These are phyloP conservation scores for Spea multiplicata DNA, from an alignment of 2,113 vertebrate genomes.

Conservation along the genomic window DNA sequence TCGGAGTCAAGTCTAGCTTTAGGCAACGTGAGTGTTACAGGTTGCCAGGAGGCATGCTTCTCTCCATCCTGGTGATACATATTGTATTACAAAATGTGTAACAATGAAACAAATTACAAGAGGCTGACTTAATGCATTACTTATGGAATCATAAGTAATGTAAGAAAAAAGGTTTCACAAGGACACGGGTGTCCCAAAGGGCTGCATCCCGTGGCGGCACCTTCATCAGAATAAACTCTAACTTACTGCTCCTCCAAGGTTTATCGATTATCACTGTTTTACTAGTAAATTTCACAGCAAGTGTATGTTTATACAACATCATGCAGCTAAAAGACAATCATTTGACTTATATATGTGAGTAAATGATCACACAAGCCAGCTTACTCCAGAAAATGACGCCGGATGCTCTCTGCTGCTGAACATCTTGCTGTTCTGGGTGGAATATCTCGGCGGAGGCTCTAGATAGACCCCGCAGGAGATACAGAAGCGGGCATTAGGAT, in stretches of 20 bases:
- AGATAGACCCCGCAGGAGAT: conserved; percentile 72
- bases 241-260: too few relatives aligned
- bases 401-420: neutral
- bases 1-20: conserved; percentile 26
- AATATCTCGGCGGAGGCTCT: conserved; percentile 56
- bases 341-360: neutral
- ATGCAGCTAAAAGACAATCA: too few relatives aligned
- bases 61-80: conserved; percentile 38
- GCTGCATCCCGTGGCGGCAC: too few relatives aligned
- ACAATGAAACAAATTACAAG: too few relatives aligned
- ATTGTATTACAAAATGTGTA: neutral
- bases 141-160: too few relatives aligned
- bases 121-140: too few relatives aligned
- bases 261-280: too few relatives aligned
- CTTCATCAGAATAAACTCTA: too few relatives aligned
- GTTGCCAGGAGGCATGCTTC: conserved; percentile 61
- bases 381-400: conserved; percentile 55
- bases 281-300: too few relatives aligned
- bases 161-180: too few relatives aligned
- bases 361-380: neutral
- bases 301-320: too few relatives aligned
- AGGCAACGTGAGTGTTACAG: conserved; percentile 47
- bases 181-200: too few relatives aligned
- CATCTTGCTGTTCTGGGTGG: conserved; percentile 26
- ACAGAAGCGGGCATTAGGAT: conserved; percentile 74